These are phyloP conservation scores for Sturmia bella DNA, from an alignment of 2,888 invertebrate species.

Conservation along the genomic window DNA sequence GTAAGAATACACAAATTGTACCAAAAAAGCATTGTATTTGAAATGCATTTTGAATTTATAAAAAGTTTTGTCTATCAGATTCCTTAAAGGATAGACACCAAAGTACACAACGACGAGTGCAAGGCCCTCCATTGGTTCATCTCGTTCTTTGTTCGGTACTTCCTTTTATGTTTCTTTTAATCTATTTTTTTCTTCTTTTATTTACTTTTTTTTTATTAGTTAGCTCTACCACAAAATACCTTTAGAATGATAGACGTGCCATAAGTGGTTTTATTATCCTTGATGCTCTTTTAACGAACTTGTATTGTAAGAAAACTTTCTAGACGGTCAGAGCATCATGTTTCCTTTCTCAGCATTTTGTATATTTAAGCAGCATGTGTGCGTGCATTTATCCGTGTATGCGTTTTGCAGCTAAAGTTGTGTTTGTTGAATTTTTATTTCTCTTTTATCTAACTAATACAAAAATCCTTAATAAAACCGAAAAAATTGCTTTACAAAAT, in stretches of 20 bases:
- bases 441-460: slow-evolving; percentile 37
- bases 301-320: slow-evolving; percentile 69
- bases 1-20: slow-evolving; percentile 47
- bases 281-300: slow-evolving; percentile 68
- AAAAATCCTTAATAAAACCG: slow-evolving; percentile 43
- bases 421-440: slow-evolving; percentile 24
- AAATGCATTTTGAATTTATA: slow-evolving; percentile 66
- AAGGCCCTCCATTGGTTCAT: slow-evolving; percentile 27
- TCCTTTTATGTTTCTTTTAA: slow-evolving; percentile 33
- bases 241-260: slow-evolving; percentile 69
- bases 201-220: not conserved
- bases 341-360: slow-evolving; percentile 10
- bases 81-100: slow-evolving; percentile 39
- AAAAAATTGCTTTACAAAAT: slow-evolving; percentile 53
- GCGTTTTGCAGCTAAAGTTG: slow-evolving; percentile 33
- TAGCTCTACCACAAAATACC: slow-evolving; percentile 62
- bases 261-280: slow-evolving; percentile 68
- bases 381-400: slow-evolving; percentile 11
- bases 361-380: slow-evolving; percentile 14
- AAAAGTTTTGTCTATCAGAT: slow-evolving; percentile 55
- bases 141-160: slow-evolving; percentile 36
- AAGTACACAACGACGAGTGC: slow-evolving; percentile 30
- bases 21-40: slow-evolving; percentile 43
- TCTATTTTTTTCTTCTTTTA: not conserved
- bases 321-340: slow-evolving; percentile 64